Evolutionary conservation across 1,140 invertebrate species (phyloP), one percentile per base, ranked within the genome.

Genomic region (Eupeodes corollae): DNA sequence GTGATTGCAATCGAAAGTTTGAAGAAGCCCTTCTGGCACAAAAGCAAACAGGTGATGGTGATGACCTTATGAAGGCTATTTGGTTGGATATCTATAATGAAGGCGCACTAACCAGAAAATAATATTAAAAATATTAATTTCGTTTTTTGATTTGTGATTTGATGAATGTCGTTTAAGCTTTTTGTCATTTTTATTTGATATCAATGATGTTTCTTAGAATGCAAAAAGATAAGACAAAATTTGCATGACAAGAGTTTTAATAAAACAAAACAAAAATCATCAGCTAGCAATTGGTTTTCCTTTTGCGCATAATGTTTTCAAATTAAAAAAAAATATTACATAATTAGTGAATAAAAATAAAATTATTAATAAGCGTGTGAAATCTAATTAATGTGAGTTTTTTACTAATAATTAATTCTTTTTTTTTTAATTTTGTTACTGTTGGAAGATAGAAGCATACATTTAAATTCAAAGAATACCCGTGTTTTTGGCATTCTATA

Each of bases 11-110:
- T 61, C 60, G 66, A 37, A 67, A 65, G 56, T 68, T 61, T 49
- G 65, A 68, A 62, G 66, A 67, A 53, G 66, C 66, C 40, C 47
- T 67, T 19, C 48, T 56, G 47, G 65, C 63, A 47, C 59, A 63
- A 47, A 52, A 58, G 52, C 56, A 64, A 61, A 67, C 64, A 68
- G 65, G 65, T 68, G 66, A 68, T 56, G 64, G 65, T 57, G 66
- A 68, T 55, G 58, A 67, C 48, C 54, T 68, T 57, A 67, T 68
- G 65, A 68, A 68, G 52, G 59, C 63, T 57, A 64, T 68, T 63
- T 68, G 66, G 66, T 59, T 68, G 61, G 63, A 68, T 56, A 67
- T 68, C 56, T 68, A 68, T 57, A 59, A 63, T 44, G 66, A 65
- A 37, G 42, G 47, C 46, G 51, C 42, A 19, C 46, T 41, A 38